These are phyloP conservation scores for Erinaceus europaeus DNA, from an alignment of 2,113 vertebrate genomes.

Conservation along the genomic window DNA sequence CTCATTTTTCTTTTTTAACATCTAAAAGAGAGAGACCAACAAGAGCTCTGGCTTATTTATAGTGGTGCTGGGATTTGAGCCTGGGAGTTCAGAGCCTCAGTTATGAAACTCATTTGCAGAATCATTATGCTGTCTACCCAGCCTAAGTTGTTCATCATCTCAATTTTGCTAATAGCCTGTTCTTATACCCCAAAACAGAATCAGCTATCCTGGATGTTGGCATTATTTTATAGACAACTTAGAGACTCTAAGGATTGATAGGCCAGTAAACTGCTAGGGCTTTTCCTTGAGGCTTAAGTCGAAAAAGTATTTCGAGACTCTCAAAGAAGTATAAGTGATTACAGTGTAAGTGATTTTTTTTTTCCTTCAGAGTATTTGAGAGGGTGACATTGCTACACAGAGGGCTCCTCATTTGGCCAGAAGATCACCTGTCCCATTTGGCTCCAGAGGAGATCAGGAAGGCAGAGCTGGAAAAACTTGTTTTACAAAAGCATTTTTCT, in stretches of 20 bases:
- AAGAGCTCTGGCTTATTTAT: no score
- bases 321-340: constrained; percentile 40
- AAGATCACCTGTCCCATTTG: not conserved
- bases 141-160: not conserved
- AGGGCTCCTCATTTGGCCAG: not conserved
- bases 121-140: not conserved
- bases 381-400: not conserved
- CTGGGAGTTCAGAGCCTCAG: no score
- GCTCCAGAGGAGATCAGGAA: not conserved
- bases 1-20: no score
- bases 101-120: no score
- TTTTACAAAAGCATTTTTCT: not conserved
- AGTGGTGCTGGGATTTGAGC: no score
- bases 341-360: not conserved
- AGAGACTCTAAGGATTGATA: not conserved
- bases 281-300: constrained; percentile 5
- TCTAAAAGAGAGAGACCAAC: no score
- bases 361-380: constrained; percentile 12
- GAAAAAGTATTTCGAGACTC: constrained; percentile 26
- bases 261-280: not conserved
- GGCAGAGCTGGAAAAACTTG: not conserved
- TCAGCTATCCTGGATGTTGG: not conserved
- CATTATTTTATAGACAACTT: not conserved
- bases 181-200: not conserved
- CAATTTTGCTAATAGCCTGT: not conserved